Evolutionary conservation across 2,888 invertebrate species (phyloP).

Genomic region (Mystacides longicornis): DNA sequence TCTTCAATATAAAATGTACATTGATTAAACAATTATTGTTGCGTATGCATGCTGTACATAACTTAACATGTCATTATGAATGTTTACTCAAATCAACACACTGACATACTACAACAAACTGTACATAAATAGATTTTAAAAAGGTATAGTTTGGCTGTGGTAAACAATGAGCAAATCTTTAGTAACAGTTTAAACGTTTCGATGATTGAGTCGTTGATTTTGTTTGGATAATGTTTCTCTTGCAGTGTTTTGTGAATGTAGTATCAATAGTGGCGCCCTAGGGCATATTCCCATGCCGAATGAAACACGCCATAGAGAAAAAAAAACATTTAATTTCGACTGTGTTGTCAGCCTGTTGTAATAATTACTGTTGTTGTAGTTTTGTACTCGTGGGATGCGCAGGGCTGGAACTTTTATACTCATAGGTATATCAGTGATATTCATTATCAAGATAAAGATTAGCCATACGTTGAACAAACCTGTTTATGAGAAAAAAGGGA

Average conservation of each 20-base stretch:
- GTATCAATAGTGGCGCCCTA: background rate
- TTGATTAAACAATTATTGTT: too few species aligned
- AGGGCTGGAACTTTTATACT: too few species aligned
- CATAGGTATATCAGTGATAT: too few species aligned
- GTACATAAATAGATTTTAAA: too few species aligned
- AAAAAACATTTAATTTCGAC: slow-evolving; percentile 1
- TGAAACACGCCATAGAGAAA: background rate
- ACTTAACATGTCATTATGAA: background rate
- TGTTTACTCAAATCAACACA: background rate
- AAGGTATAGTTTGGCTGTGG: background rate
- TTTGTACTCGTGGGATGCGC: background rate
- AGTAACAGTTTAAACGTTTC: background rate
- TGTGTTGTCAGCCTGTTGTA: too few species aligned
- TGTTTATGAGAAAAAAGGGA: too few species aligned
- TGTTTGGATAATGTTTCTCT: background rate
- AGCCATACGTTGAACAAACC: too few species aligned
- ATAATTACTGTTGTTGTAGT: slow-evolving; percentile 1
- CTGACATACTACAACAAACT: background rate
- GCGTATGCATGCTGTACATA: too few species aligned
- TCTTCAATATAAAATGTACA: too few species aligned
- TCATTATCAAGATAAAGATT: too few species aligned
- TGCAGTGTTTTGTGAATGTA: background rate
- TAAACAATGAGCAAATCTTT: background rate
- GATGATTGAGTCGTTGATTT: too few species aligned
- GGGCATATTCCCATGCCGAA: slow-evolving; percentile 1